These are phyloP conservation scores for Siniperca scherzeri DNA, from an alignment of 2,797 vertebrate genomes.

Conservation along the genomic window DNA sequence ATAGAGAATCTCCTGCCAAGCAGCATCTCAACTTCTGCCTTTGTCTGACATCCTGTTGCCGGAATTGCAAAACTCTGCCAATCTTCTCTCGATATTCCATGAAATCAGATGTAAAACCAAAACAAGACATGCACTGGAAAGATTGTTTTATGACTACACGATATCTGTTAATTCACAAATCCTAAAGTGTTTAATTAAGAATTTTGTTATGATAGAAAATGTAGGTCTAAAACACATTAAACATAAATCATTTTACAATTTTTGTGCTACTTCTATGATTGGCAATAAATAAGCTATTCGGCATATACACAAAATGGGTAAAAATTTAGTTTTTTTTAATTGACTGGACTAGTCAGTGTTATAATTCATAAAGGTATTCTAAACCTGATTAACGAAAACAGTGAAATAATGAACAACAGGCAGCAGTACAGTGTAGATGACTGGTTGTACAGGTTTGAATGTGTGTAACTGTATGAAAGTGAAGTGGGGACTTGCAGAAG, in stretches of 20 bases:
- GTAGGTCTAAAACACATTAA: not conserved
- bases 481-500: not conserved
- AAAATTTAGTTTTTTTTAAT: not conserved
- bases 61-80: slow-evolving; percentile 45
- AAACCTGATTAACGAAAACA: not conserved
- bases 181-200: not conserved
- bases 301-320: not conserved
- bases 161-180: slow-evolving; percentile 1
- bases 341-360: not conserved
- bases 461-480: not conserved
- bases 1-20: slow-evolving; percentile 76
- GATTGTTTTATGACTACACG: slow-evolving; percentile 12
- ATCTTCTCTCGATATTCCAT: slow-evolving; percentile 22
- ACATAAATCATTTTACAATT: not conserved
- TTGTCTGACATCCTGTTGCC: slow-evolving; percentile 64
- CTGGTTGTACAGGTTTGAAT: not conserved
- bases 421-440: not conserved
- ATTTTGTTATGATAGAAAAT: not conserved
- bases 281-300: not conserved
- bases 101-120: slow-evolving; percentile 32
- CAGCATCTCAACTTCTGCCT: slow-evolving; percentile 64
- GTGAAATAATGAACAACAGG: not conserved
- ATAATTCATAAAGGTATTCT: not conserved
- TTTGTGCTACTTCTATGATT: not conserved
- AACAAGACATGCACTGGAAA: slow-evolving; percentile 9